Evolutionary conservation across 2,797 vertebrate species (phyloP), one percentile per base, ranked within the genome.

Genomic region (Sciurus vulgaris): DNA sequence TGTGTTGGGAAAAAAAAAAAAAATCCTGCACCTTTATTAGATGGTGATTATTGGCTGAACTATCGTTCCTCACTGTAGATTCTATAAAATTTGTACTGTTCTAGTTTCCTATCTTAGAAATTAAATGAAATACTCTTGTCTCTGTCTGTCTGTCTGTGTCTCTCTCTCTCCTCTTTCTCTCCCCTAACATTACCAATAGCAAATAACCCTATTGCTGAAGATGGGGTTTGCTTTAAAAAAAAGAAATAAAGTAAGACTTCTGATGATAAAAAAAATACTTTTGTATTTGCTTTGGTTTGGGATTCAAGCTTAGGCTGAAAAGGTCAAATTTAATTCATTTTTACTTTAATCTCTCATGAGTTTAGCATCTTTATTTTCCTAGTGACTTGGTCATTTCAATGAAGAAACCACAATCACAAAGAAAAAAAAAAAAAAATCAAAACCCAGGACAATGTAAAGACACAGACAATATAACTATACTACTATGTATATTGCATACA

Each of bases 271-370:
- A 28, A 94, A 91, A 47, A 38, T 38, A 38, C 30, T 1, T 86
- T 73, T 90, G 61, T 70, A 22, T 83, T 96, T n/a, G n/a, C n/a
- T n/a, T n/a, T 97, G 67, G 7, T 86, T 97, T 95, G 65, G 26
- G n/a, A n/a, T 96, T 83, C 76, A 97, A 78, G 8, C 49, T 97
- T 87, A 82, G 65, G 95, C 86, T 98, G 96, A 86, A 97, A 96
- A 97, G 91, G 90, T 97, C 78, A 97, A 72, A 96, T 95, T 96
- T 97, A 98, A 98, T 96, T 79, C 86, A 97, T 95, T 97, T 6
- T 26, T 59, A 91, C 41, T 59, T 96, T 89, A n/a, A 30, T 91
- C 92, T 97, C 24, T 95, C 77, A 76, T 13, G 10, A 97, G 47
- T 97, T 94, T 28, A 81, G 5, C 22, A 30, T 63, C 86, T 81